Conservation (phyloP, 1,140 invertebrate genomes). For the Lordiphosa clarofinis region DNA sequence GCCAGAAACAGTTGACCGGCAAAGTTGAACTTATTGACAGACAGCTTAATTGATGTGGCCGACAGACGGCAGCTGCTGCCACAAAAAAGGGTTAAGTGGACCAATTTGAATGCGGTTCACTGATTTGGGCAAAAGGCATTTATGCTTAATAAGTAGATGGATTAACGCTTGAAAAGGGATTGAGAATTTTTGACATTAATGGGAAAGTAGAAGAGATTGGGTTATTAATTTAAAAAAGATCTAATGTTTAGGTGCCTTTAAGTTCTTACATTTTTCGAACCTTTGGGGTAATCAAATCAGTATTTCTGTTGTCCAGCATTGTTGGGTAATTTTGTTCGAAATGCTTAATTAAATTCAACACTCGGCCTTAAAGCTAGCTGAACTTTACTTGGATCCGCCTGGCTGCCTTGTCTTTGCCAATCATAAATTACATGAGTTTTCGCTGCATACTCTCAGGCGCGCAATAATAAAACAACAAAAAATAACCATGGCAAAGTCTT, state of each 20-base stretch:
- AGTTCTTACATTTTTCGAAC: no score
- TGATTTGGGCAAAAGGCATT: conserved; percentile 34
- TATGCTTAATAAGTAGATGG: no score
- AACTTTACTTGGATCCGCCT: background rate
- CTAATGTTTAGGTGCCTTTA: background rate
- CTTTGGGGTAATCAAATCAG: no score
- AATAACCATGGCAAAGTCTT: conserved; percentile 8
- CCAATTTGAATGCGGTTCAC: conserved; percentile 27
- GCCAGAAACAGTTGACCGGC: conserved; percentile 12
- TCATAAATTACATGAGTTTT: conserved; percentile 30
- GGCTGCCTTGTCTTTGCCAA: conserved; percentile 6
- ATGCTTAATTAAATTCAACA: conserved; percentile 21
- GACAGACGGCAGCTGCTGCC: conserved; percentile 33
- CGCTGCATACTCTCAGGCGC: conserved; percentile 41
- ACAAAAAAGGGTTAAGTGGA: conserved; percentile 60
- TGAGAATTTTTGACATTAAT: no score
- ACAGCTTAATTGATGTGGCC: conserved; percentile 55
- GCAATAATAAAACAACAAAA: conserved; percentile 10
- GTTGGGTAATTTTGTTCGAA: no score
- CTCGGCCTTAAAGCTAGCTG: background rate
- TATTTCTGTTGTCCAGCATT: no score
- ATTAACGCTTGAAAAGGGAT: no score
- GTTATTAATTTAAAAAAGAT: no score
- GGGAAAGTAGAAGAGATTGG: no score
- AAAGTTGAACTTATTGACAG: conserved; percentile 66